These are phyloP conservation scores for Lepisosteus oculatus DNA, from an alignment of 2,113 vertebrate genomes.

Conservation along the genomic window DNA sequence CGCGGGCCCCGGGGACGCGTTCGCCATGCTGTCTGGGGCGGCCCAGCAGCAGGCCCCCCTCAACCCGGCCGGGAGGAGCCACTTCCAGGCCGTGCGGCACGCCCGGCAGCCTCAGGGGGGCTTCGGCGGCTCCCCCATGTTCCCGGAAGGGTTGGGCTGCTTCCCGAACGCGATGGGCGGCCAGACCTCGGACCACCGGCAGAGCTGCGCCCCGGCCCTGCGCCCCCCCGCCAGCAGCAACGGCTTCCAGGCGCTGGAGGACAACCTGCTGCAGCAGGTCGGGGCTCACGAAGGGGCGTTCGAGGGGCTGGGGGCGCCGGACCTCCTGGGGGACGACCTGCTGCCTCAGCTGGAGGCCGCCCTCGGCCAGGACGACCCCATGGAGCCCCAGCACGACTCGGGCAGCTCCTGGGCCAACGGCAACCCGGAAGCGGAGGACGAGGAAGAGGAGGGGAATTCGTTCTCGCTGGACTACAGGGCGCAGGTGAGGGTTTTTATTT, in stretches of 20 bases:
- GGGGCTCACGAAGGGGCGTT: constrained; percentile 77
- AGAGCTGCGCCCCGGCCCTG: constrained; percentile 33
- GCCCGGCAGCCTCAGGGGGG: constrained; percentile 78
- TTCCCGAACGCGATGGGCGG: constrained; percentile 54
- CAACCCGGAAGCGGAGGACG: constrained; percentile 29
- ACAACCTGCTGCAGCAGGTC: constrained; percentile 77
- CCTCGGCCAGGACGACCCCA: constrained; percentile 76
- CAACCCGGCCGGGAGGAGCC: constrained; percentile 75
- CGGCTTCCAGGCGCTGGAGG: constrained; percentile 82
- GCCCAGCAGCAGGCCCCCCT: constrained; percentile 58
- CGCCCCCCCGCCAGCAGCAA: constrained; percentile 54
- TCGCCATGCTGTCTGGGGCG: constrained; percentile 72
- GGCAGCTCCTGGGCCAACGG: constrained; percentile 53
- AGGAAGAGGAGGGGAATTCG: constrained; percentile 17
- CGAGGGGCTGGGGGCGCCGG: constrained; percentile 79
- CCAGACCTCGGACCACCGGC: constrained; percentile 46
- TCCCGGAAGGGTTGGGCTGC: constrained; percentile 78
- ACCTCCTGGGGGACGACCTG: constrained; percentile 85
- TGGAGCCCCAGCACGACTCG: constrained; percentile 46
- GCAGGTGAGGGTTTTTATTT: constrained; percentile 48
- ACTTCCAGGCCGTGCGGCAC: constrained; percentile 77
- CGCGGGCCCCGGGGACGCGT: constrained; percentile 74
- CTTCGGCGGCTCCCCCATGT: constrained; percentile 81
- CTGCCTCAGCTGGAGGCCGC: constrained; percentile 86
- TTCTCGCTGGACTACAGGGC: constrained; percentile 41